phyloP scores from a whole-genome alignment of 2,888 invertebrate species.

The Drosophila nr. fundita region DNA sequence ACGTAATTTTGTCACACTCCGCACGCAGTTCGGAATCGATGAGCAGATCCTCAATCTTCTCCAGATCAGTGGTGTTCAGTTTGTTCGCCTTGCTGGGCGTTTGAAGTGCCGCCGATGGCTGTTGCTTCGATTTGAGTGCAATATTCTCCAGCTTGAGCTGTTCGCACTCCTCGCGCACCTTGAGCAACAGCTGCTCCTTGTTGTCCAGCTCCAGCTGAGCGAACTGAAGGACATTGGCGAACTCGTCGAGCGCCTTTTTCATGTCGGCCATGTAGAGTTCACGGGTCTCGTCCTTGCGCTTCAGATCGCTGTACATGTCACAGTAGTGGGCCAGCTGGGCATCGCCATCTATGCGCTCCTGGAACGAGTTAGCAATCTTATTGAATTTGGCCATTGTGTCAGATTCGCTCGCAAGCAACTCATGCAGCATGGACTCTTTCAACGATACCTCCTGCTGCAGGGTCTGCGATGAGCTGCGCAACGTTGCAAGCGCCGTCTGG shows the following conservation, averaged over 20 bases:
- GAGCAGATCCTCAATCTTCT: slow-evolving; percentile 82
- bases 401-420: slow-evolving; percentile 84
- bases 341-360: slow-evolving; percentile 84
- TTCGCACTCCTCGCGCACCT: slow-evolving; percentile 84
- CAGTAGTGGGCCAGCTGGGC: slow-evolving; percentile 84
- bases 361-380: slow-evolving; percentile 85
- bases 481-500: slow-evolving; percentile 71
- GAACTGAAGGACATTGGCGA: slow-evolving; percentile 84
- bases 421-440: slow-evolving; percentile 84
- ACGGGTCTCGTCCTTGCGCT: slow-evolving; percentile 84
- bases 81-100: slow-evolving; percentile 76
- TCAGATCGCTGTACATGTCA: slow-evolving; percentile 84
- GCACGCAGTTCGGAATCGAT: slow-evolving; percentile 82
- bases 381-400: slow-evolving; percentile 85
- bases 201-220: slow-evolving; percentile 84
- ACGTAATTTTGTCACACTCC: slow-evolving; percentile 83
- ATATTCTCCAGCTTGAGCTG: slow-evolving; percentile 84
- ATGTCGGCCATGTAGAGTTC: slow-evolving; percentile 85
- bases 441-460: slow-evolving; percentile 84
- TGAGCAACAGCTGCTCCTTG: slow-evolving; percentile 82
- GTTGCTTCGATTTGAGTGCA: slow-evolving; percentile 82
- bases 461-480: slow-evolving; percentile 81
- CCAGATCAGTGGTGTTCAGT: slow-evolving; percentile 80
- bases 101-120: slow-evolving; percentile 53
- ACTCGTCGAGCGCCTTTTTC: slow-evolving; percentile 85